These are phyloP conservation scores for Encarsia formosa DNA, from an alignment of 2,888 invertebrate species.

Conservation along the genomic window DNA sequence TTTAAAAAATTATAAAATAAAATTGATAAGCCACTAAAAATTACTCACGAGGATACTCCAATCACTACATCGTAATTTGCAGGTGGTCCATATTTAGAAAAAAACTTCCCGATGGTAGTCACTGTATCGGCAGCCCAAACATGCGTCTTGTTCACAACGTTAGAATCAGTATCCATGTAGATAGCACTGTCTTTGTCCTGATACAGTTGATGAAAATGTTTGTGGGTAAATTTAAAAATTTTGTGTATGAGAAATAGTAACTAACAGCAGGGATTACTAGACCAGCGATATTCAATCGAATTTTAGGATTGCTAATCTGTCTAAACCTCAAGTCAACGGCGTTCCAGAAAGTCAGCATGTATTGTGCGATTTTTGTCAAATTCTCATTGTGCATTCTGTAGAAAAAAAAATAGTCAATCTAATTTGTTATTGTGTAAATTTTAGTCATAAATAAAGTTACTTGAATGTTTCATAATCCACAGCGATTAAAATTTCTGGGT, in stretches of 20 bases:
- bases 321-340: slow-evolving; percentile 17
- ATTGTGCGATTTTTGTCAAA: slow-evolving; percentile 1
- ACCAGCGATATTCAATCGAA: slow-evolving; percentile 17
- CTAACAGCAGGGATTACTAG: slow-evolving; percentile 11
- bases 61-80: too few species aligned
- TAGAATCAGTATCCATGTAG: background rate
- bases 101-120: background rate
- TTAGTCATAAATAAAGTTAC: too few species aligned
- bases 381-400: slow-evolving; percentile 4
- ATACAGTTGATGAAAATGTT: too few species aligned
- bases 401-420: too few species aligned
- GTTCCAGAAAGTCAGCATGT: slow-evolving; percentile 14
- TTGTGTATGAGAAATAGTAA: too few species aligned
- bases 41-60: too few species aligned
- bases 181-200: background rate
- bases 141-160: background rate
- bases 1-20: too few species aligned
- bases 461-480: slow-evolving; percentile 14
- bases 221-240: too few species aligned
- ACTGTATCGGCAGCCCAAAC: background rate
- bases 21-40: too few species aligned
- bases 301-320: slow-evolving; percentile 1
- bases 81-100: too few species aligned
- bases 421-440: too few species aligned
- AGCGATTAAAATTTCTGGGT: slow-evolving; percentile 13